Conservation (phyloP, 2,113 vertebrate species). For the Numenius arquata region DNA sequence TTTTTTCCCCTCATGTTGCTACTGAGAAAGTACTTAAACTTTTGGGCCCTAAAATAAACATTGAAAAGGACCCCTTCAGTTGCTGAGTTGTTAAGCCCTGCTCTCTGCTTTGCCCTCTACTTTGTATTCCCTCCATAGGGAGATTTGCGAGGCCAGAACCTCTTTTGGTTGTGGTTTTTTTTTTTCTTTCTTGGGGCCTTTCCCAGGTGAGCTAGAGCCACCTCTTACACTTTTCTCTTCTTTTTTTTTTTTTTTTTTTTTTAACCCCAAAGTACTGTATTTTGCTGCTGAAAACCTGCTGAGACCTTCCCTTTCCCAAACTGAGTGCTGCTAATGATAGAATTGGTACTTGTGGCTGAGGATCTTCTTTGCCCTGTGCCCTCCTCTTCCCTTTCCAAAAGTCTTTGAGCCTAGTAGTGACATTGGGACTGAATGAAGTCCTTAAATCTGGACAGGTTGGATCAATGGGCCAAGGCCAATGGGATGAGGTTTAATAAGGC, state of each 20-base stretch:
- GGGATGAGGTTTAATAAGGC: no score
- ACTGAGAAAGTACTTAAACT: background rate
- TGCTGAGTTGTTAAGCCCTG: background rate
- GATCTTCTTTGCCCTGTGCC: background rate
- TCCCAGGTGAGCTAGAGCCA: background rate
- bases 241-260: background rate
- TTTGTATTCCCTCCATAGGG: background rate
- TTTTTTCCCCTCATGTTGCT: accelerated
- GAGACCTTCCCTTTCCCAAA: background rate
- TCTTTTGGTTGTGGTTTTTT: background rate
- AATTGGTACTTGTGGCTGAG: background rate
- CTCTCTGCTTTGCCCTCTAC: background rate
- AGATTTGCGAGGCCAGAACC: background rate
- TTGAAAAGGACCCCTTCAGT: background rate
- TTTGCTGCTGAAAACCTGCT: background rate
- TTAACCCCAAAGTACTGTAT: background rate
- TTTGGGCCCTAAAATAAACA: background rate
- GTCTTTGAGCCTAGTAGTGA: background rate
- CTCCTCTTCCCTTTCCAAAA: background rate
- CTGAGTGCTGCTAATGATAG: background rate
- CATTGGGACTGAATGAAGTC: background rate
- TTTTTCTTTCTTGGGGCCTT: background rate
- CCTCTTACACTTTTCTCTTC: background rate
- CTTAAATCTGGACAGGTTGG: no score
- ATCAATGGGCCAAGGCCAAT: no score